Conservation (phyloP, 2,888 invertebrate genomes). For the Nudaria mundana region DNA sequence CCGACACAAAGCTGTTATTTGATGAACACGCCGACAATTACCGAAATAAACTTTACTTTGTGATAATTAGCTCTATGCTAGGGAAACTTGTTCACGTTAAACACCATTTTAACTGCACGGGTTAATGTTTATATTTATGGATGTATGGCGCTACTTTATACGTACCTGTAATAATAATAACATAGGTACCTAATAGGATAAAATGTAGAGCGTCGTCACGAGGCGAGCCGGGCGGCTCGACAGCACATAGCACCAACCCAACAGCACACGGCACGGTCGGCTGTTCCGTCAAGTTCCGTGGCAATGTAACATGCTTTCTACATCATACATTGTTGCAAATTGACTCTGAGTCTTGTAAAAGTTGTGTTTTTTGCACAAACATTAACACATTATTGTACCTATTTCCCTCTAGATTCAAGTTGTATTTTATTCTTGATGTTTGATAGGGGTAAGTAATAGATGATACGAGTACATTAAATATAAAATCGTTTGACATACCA, state of each 20-base stretch:
- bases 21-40: conserved; percentile 14
- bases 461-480: too few species aligned
- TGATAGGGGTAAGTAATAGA: too few species aligned
- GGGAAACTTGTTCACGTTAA: conserved; percentile 13
- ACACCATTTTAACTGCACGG: conserved; percentile 16
- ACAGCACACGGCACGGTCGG: not conserved
- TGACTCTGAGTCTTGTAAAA: conserved; percentile 3
- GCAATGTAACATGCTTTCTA: conserved; percentile 8
- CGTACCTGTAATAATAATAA: too few species aligned
- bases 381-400: too few species aligned
- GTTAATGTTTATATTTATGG: conserved; percentile 18
- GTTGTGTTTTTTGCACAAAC: conserved; percentile 6
- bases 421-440: too few species aligned
- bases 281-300: not conserved
- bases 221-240: too few species aligned
- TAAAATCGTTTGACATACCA: too few species aligned
- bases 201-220: conserved; percentile 8
- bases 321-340: conserved; percentile 8
- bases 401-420: too few species aligned
- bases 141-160: conserved; percentile 9
- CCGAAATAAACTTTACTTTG: conserved; percentile 13
- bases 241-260: too few species aligned
- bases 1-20: conserved; percentile 9
- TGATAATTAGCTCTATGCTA: conserved; percentile 20
- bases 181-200: conserved; percentile 12